Evolutionary conservation across 2,113 vertebrate species (phyloP).

Genomic region (Lonchura striata): DNA sequence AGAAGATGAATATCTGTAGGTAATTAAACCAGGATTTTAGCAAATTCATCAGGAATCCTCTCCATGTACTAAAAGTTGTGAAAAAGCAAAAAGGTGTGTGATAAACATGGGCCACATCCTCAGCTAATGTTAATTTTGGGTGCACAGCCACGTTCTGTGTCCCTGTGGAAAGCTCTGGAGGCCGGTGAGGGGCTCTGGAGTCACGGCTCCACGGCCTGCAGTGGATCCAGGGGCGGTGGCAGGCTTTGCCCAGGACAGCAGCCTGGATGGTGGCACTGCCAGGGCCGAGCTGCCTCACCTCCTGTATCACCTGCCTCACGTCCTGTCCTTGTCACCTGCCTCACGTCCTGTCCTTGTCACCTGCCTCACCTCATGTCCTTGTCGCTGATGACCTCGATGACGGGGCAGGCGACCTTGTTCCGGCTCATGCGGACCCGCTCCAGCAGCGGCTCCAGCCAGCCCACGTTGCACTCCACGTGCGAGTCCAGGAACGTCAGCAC

Average conservation of each 20-base stretch:
- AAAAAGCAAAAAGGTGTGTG: background rate
- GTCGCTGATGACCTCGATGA: slow-evolving; percentile 96
- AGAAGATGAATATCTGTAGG: background rate
- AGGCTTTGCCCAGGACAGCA: rapidly evolving
- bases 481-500: slow-evolving; percentile 97
- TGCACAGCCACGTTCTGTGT: rapidly evolving
- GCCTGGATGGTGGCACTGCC: rapidly evolving
- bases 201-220: rapidly evolving
- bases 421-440: slow-evolving; percentile 84
- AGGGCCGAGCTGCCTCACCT: slow-evolving; percentile 69
- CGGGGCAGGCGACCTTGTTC: slow-evolving; percentile 90
- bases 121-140: rapidly evolving
- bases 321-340: slow-evolving; percentile 89
- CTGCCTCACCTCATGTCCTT: slow-evolving; percentile 89
- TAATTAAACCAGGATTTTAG: slow-evolving; percentile 19
- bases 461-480: slow-evolving; percentile 94
- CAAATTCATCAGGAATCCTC: slow-evolving; percentile 3
- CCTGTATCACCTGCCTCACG: slow-evolving; percentile 76
- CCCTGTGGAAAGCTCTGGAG: rapidly evolving
- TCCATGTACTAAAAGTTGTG: background rate
- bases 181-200: background rate
- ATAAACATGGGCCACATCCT: rapidly evolving
- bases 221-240: rapidly evolving
- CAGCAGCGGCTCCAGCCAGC: slow-evolving; percentile 95
- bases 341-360: slow-evolving; percentile 94